Conservation (phyloP, 2,888 invertebrate species). For the Protonemura montana region DNA sequence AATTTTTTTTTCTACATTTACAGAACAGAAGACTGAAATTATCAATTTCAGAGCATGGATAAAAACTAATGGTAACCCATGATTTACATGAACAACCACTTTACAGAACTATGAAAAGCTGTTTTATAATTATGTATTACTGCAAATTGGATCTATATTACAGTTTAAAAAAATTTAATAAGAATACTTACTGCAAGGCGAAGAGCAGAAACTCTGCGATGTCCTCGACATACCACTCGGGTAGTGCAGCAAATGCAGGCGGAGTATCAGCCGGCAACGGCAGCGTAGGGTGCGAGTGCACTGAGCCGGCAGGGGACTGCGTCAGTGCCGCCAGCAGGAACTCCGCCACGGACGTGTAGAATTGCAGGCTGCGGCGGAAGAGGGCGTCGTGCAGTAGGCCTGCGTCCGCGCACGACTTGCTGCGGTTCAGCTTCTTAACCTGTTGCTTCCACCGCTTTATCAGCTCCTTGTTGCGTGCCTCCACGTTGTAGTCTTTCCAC, state of each 20-base stretch:
- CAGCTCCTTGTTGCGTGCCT: constrained; percentile 80
- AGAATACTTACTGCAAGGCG: constrained; percentile 83
- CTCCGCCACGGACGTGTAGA: constrained; percentile 87
- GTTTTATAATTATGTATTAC: too few relatives aligned
- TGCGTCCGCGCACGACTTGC: constrained; percentile 91
- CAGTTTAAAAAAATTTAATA: too few relatives aligned
- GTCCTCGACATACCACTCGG: constrained; percentile 98
- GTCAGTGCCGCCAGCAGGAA: constrained; percentile 75
- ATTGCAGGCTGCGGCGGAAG: constrained; percentile 81
- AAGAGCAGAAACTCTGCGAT: constrained; percentile 95
- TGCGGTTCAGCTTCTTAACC: constrained; percentile 74
- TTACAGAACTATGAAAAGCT: too few relatives aligned
- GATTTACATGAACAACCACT: too few relatives aligned
- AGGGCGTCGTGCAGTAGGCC: constrained; percentile 85
- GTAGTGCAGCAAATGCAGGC: constrained; percentile 85
- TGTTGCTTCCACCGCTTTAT: constrained; percentile 89
- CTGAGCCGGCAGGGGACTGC: not conserved
- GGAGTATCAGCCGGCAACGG: constrained; percentile 71
- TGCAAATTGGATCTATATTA: too few relatives aligned
- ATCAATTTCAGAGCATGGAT: too few relatives aligned
- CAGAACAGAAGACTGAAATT: too few relatives aligned
- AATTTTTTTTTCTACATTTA: too few relatives aligned
- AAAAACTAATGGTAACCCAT: too few relatives aligned
- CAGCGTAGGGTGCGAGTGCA: constrained; percentile 40
- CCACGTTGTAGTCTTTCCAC: constrained; percentile 80